These are phyloP conservation scores for Cheilosia grossa DNA, from an alignment of 2,888 invertebrate species.

Conservation along the genomic window DNA sequence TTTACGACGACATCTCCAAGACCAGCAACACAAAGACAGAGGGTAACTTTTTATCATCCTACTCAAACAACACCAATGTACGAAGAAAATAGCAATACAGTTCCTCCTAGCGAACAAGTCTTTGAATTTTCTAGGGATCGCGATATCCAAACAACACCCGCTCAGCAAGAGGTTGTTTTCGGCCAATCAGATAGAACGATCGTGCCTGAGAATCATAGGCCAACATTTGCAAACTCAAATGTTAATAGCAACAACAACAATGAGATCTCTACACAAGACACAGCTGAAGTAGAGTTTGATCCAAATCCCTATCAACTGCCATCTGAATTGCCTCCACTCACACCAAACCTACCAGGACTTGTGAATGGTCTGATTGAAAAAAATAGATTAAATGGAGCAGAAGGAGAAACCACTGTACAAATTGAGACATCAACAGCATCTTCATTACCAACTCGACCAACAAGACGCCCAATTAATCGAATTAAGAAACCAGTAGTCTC, in stretches of 20 bases:
- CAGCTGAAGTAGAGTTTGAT: conserved; percentile 82
- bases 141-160: conserved; percentile 50
- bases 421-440: conserved; percentile 83
- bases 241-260: conserved; percentile 78
- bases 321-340: conserved; percentile 85
- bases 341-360: conserved; percentile 85
- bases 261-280: conserved; percentile 79
- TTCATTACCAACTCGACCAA: conserved; percentile 79
- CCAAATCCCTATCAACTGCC: conserved; percentile 85
- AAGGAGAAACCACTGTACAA: conserved; percentile 78
- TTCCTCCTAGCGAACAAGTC: conserved; percentile 68
- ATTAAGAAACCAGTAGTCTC: conserved; percentile 84
- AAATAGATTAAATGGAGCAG: conserved; percentile 77
- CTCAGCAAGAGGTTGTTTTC: conserved; percentile 39
- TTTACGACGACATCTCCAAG: conserved; percentile 76
- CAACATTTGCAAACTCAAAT: conserved; percentile 66
- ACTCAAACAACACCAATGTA: conserved; percentile 76
- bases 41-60: conserved; percentile 80
- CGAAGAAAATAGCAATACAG: conserved; percentile 78
- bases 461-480: conserved; percentile 84
- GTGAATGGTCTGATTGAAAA: conserved; percentile 86
- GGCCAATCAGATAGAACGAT: conserved; percentile 48
- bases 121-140: conserved; percentile 65
- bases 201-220: conserved; percentile 79
- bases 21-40: conserved; percentile 77